Evolutionary conservation across 2,113 vertebrate genomes (phyloP).

Genomic region (Corythoichthys intestinalis): DNA sequence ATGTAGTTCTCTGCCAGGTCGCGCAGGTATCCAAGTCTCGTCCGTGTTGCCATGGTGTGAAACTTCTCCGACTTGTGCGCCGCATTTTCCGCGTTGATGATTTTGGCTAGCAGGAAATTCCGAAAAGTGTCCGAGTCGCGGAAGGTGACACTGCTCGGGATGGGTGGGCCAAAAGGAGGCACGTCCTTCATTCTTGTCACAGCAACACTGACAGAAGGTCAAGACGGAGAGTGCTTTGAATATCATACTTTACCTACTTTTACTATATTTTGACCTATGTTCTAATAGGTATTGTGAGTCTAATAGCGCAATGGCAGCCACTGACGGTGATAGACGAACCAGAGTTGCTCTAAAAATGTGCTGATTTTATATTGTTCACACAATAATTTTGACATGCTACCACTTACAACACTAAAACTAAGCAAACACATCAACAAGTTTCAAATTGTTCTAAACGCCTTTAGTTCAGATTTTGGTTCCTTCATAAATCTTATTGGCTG

Average conservation of each 20-base stretch:
- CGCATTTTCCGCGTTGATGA: conserved; percentile 88
- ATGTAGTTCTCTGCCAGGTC: conserved; percentile 89
- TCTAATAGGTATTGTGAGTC: not conserved
- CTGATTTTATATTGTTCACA: too few relatives aligned
- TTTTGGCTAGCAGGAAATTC: conserved; percentile 89
- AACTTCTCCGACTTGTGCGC: conserved; percentile 94
- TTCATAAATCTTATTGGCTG: too few relatives aligned
- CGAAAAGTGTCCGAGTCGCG: conserved; percentile 82
- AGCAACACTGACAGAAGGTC: conserved; percentile 75
- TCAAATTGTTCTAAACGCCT: too few relatives aligned
- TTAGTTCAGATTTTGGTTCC: too few relatives aligned
- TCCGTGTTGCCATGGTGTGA: conserved; percentile 91
- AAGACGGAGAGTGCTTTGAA: not conserved
- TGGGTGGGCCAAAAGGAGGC: conserved; percentile 87
- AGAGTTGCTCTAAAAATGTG: too few relatives aligned
- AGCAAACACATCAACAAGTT: too few relatives aligned
- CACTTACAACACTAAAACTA: too few relatives aligned
- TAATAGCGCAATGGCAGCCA: too few relatives aligned
- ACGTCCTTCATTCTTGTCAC: conserved; percentile 96
- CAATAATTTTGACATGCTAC: too few relatives aligned
- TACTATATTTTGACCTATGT: not conserved
- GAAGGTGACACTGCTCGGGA: conserved; percentile 80
- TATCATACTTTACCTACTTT: not conserved
- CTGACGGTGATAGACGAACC: too few relatives aligned
- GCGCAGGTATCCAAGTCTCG: conserved; percentile 87